These are phyloP conservation scores for Apotomis betuletana DNA, from an alignment of 2,888 invertebrate species.

Conservation along the genomic window DNA sequence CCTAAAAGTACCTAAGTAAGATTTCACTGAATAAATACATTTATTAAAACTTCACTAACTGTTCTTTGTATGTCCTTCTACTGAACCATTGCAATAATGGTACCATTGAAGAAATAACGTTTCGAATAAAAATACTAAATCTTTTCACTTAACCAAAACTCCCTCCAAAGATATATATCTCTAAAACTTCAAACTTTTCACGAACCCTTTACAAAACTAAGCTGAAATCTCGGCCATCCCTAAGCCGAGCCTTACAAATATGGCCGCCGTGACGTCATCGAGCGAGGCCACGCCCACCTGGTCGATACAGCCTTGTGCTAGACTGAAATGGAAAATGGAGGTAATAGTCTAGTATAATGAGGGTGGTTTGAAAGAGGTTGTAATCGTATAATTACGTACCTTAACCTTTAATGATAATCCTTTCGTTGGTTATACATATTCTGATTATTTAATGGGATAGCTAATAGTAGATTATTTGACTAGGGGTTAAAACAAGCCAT, in stretches of 20 bases:
- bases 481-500: too few species aligned
- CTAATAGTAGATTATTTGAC: too few species aligned
- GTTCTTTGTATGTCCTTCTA: too few species aligned
- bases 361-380: too few species aligned
- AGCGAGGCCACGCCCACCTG: constrained; percentile 27
- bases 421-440: neutral
- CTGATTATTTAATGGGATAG: too few species aligned
- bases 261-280: constrained; percentile 26
- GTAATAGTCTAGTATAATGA: neutral
- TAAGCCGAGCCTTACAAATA: neutral
- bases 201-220: neutral
- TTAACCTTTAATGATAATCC: too few species aligned
- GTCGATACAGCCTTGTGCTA: constrained; percentile 23
- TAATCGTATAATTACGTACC: too few species aligned
- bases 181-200: neutral
- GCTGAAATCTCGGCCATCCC: neutral
- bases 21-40: too few species aligned
- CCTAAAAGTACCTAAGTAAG: too few species aligned
- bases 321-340: neutral
- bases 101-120: neutral
- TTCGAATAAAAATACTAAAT: neutral
- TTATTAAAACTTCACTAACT: too few species aligned
- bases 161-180: neutral
- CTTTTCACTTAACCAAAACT: neutral
- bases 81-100: too few species aligned